phyloP scores from a whole-genome alignment of 2,797 vertebrate species.

The Phataginus tricuspis region DNA sequence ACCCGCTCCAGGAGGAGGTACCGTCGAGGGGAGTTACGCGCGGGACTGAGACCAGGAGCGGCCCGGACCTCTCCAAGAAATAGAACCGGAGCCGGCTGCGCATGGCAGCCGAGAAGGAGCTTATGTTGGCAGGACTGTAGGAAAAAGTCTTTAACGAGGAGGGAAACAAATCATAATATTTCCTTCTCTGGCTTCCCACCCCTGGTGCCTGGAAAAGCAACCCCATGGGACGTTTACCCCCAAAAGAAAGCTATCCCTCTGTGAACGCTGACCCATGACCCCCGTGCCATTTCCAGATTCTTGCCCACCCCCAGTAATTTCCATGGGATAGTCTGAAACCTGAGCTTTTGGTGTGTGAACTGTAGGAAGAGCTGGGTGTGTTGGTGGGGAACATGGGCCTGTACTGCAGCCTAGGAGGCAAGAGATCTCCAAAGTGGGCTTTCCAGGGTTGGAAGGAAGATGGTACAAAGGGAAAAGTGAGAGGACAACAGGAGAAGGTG shows the following conservation, averaged over 20 bases:
- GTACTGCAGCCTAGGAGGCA: background rate
- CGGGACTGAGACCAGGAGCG: background rate
- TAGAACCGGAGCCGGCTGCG: conserved; percentile 85
- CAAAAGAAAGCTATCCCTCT: conserved; percentile 66
- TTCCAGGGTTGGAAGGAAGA: background rate
- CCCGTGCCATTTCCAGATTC: conserved; percentile 39
- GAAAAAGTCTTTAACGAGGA: conserved; percentile 87
- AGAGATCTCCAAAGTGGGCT: background rate
- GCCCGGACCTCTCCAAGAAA: conserved; percentile 64
- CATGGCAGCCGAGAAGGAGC: conserved; percentile 86
- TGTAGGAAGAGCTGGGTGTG: background rate
- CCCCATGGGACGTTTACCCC: conserved; percentile 73
- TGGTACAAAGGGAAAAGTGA: background rate
- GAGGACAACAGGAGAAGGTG: background rate
- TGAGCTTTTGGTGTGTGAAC: background rate
- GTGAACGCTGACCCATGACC: conserved; percentile 69
- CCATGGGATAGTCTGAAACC: background rate
- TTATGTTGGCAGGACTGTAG: conserved; percentile 87
- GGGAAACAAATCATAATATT: conserved; percentile 86
- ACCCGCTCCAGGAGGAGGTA: background rate
- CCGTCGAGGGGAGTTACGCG: background rate
- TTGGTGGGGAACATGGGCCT: background rate
- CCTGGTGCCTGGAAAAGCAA: conserved; percentile 78
- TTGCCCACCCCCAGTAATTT: background rate
- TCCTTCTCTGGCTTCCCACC: conserved; percentile 81